A percentile compares a stretch with the other conserved stretches of the same genome.
Conservation (phyloP, 2,113 vertebrate genomes). For the Salminus brasiliensis region DNA sequence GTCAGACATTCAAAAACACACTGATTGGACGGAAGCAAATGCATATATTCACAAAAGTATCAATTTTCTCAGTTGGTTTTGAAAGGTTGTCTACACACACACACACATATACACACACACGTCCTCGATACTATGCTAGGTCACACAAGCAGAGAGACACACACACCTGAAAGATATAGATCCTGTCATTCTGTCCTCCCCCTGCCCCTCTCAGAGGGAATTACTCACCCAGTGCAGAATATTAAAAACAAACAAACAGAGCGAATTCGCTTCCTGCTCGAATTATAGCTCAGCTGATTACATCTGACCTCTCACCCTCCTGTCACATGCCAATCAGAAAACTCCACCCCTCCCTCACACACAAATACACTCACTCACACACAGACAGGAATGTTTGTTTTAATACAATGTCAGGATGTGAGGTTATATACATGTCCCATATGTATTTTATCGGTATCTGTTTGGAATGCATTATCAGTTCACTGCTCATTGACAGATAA, state of each 20-base stretch:
- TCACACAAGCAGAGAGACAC: conserved; percentile 21
- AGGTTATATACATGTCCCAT: background rate
- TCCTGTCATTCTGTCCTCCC: conserved; percentile 2
- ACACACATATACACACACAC: conserved; percentile 31
- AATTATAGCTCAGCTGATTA: conserved; percentile 76
- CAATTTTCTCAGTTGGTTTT: conserved; percentile 20
- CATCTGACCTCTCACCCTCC: conserved; percentile 75
- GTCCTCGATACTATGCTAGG: background rate
- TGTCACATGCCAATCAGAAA: conserved; percentile 64
- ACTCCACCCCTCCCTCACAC: conserved; percentile 49
- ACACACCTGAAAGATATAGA: conserved; percentile 40
- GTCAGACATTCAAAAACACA: background rate
- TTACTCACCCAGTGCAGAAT: conserved; percentile 59
- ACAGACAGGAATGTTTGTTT: conserved; percentile 14
- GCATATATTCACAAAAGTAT: conserved; percentile 6
- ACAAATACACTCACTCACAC: conserved; percentile 43
- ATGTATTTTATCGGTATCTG: background rate
- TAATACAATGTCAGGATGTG: background rate
- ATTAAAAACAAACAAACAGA: conserved; percentile 82
- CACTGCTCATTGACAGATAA: no score
- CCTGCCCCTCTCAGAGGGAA: conserved; percentile 35
- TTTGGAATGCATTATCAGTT: no score
- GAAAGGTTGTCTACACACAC: conserved; percentile 13
- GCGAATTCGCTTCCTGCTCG: conserved; percentile 73
- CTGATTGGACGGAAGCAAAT: conserved; percentile 2